Percentiles rank a stretch among this genome's conserved stretches.
These are phyloP conservation scores for Zygogramma bicolorata DNA, from an alignment of 2,888 invertebrate genomes.

Conservation along the genomic window DNA sequence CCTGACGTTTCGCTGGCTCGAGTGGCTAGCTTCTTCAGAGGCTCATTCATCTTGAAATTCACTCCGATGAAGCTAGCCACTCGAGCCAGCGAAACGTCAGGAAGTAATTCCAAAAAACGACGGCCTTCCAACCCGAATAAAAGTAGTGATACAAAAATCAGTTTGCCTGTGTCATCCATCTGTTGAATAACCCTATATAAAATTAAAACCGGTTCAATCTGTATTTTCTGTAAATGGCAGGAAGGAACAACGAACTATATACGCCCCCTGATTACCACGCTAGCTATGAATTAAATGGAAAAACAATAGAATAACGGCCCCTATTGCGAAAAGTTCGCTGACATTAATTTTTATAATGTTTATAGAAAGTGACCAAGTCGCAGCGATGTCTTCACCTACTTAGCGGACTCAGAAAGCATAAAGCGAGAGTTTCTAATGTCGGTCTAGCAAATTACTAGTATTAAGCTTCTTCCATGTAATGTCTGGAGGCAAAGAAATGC, in stretches of 20 bases:
- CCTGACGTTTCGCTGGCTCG: no score
- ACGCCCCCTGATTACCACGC: neutral
- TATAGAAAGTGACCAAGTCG: conserved; percentile 16
- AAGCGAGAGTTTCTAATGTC: conserved; percentile 29
- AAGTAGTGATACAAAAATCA: no score
- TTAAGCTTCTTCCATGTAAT: neutral
- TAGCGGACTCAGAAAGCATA: conserved; percentile 39
- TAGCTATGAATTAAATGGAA: neutral
- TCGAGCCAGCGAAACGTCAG: no score
- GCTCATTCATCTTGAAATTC: no score
- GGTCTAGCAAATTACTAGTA: conserved; percentile 21
- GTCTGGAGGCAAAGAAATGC: neutral
- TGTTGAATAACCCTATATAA: neutral
- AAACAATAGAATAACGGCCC: conserved; percentile 12
- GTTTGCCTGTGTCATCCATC: no score
- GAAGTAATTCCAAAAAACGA: no score
- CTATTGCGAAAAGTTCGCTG: neutral
- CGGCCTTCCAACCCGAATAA: no score
- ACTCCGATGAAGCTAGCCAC: no score
- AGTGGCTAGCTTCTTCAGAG: no score
- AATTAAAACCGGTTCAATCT: neutral
- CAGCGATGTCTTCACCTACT: conserved; percentile 34
- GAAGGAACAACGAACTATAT: neutral
- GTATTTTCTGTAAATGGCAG: neutral
- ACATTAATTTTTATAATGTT: conserved; percentile 14